Conservation (phyloP, 2,888 invertebrate species). For the Phortica magna region DNA sequence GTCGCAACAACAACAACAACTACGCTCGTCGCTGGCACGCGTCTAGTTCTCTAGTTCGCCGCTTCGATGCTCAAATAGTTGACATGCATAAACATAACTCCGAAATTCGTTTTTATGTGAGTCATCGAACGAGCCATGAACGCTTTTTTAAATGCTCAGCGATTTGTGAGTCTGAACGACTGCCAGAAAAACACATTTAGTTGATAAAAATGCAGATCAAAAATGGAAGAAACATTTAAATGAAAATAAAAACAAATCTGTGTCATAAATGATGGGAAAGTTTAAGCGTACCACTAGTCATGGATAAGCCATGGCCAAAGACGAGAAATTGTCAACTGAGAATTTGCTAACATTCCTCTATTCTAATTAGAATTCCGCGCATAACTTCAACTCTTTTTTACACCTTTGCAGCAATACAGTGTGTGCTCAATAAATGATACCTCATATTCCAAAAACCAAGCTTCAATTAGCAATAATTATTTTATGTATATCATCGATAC, state of each 20-base stretch:
- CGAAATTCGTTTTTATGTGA: slow-evolving; percentile 20
- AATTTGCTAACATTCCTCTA: background rate
- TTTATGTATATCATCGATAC: too few species aligned
- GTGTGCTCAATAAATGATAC: background rate
- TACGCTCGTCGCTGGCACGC: slow-evolving; percentile 23
- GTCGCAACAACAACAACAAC: background rate
- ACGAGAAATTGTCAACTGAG: too few species aligned
- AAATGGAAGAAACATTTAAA: too few species aligned
- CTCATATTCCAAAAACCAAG: background rate
- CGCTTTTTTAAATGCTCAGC: background rate
- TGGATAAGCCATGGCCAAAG: too few species aligned
- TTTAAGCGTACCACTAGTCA: too few species aligned
- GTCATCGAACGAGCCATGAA: background rate
- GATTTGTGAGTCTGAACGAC: background rate
- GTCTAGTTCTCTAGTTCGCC: slow-evolving; percentile 21
- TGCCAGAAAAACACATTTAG: background rate
- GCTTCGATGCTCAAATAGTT: slow-evolving; percentile 8
- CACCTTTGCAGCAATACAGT: background rate
- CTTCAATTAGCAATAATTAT: background rate
- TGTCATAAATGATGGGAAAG: too few species aligned
- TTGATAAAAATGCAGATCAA: background rate
- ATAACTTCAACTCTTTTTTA: background rate
- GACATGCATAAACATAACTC: background rate
- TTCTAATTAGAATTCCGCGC: background rate
- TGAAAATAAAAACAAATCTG: too few species aligned